These are phyloP conservation scores for Falco cherrug DNA, from an alignment of 2,797 vertebrate genomes.

Conservation along the genomic window DNA sequence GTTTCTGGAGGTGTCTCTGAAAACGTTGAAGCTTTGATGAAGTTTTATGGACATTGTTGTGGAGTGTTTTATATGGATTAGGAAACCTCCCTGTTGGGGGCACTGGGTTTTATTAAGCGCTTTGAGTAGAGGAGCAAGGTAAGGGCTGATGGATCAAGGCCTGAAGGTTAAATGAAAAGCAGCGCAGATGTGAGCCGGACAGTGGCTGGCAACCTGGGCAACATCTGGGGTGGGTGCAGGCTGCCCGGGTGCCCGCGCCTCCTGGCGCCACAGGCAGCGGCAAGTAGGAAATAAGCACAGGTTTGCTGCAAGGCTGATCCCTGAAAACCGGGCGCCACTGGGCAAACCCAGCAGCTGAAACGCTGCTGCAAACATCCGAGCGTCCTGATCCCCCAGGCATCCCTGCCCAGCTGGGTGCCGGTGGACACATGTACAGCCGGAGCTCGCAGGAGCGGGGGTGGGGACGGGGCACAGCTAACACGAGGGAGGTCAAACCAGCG, in stretches of 20 bases:
- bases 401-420: neutral
- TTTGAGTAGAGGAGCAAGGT: neutral
- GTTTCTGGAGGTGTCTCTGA: neutral
- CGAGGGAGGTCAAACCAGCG: fast-evolving
- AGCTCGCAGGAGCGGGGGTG: fast-evolving
- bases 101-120: neutral
- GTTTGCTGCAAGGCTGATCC: neutral
- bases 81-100: neutral
- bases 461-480: neutral
- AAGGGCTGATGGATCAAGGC: neutral
- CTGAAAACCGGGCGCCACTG: neutral
- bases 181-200: neutral
- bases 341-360: neutral
- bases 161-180: neutral
- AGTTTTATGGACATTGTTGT: neutral
- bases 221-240: neutral
- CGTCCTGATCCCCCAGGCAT: neutral
- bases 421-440: fast-evolving
- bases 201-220: neutral
- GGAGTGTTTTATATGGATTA: neutral
- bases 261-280: fast-evolving
- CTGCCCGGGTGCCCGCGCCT: neutral
- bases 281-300: neutral
- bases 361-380: neutral
- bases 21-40: neutral